Base-by-base conservation (phyloP, 2,797 vertebrate genomes). In the Onychomys arenicola region DNA sequence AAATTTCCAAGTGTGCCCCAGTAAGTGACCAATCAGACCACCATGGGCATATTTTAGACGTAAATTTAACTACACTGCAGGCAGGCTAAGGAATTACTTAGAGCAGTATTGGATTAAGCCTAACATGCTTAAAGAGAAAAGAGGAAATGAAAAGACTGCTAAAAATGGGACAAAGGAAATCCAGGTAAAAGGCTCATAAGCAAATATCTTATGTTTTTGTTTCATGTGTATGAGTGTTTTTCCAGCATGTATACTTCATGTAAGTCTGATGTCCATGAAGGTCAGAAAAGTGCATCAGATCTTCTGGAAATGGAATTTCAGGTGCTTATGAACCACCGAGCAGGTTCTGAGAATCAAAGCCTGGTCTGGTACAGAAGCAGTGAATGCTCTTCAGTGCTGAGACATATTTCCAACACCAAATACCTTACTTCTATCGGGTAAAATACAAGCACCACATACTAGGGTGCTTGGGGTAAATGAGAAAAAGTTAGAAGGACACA, bases 281-380 rank as follows among this genome's bases (percentile, higher is more conserved):
- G 5, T 84, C 40, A 34, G 59, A 46, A 46, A 21, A 29, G 27
- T 34, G 9, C 29, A 23, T 34, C 40, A 65, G 40, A 84, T 46
- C 40, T 16, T 32, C 5, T 46, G 14, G 17, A 21, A 32, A 27
- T 65, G 9, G 9, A 83, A 40, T 12, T 83, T 43, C 32, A 37
- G 5, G 29, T 34, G 40, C 1, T 40, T 61, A 2, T 29, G 25
- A 29, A 43, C 57, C 7, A 61, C 14, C 0, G 1, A 4, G 5
- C 34, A 1, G 29, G 17, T 11, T 65, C 10, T 23, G 29, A 84
- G 61, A 65, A 46, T 29, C 9, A 63, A 84, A 34, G 5, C 29
- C 27, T 65, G 29, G 17, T 65, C 27, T 63, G 2, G 16, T 84
- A 2, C 40, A 65, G 4, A 9, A 46, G 4, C 9, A 46, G 40